These are phyloP conservation scores for Myopa testacea DNA, from an alignment of 2,888 invertebrate species.

Conservation along the genomic window DNA sequence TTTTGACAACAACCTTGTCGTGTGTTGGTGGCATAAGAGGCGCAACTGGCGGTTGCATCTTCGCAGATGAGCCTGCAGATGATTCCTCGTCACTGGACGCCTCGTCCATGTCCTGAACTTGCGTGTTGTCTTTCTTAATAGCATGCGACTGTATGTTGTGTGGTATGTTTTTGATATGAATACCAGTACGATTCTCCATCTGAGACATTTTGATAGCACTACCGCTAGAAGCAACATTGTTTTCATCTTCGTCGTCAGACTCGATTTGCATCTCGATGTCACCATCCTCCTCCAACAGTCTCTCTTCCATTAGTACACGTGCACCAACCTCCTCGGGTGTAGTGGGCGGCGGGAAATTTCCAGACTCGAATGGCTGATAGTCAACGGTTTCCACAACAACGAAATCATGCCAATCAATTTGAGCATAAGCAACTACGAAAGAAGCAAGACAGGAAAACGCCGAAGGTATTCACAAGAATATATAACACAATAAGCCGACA, in stretches of 20 bases:
- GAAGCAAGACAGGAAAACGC: not conserved
- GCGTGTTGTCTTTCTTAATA: slow-evolving; percentile 70
- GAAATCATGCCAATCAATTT: slow-evolving; percentile 99
- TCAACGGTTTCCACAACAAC: slow-evolving; percentile 99
- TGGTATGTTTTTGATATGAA: slow-evolving; percentile 69
- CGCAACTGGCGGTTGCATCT: slow-evolving; percentile 61
- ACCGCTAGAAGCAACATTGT: slow-evolving; percentile 57
- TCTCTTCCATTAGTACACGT: slow-evolving; percentile 88
- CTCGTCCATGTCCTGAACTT: slow-evolving; percentile 93
- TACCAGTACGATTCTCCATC: slow-evolving; percentile 74
- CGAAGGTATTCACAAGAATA: not conserved
- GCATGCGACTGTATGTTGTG: slow-evolving; percentile 53
- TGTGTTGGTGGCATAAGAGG: slow-evolving; percentile 88
- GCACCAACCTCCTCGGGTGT: slow-evolving; percentile 98
- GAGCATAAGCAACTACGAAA: slow-evolving; percentile 85
- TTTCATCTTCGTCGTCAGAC: slow-evolving; percentile 79
- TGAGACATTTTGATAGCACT: slow-evolving; percentile 72
- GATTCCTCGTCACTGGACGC: slow-evolving; percentile 82
- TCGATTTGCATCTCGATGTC: slow-evolving; percentile 93
- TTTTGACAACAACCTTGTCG: slow-evolving; percentile 94
- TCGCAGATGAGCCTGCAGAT: slow-evolving; percentile 68
- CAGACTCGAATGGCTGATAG: slow-evolving; percentile 95
- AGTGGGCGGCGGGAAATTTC: slow-evolving; percentile 96
- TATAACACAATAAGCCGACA: no score
- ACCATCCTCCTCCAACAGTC: slow-evolving; percentile 81